Evolutionary conservation across 2,797 vertebrate species (phyloP), one percentile per base, ranked within the genome.

Genomic region (Stomatorhinus walkeri): DNA sequence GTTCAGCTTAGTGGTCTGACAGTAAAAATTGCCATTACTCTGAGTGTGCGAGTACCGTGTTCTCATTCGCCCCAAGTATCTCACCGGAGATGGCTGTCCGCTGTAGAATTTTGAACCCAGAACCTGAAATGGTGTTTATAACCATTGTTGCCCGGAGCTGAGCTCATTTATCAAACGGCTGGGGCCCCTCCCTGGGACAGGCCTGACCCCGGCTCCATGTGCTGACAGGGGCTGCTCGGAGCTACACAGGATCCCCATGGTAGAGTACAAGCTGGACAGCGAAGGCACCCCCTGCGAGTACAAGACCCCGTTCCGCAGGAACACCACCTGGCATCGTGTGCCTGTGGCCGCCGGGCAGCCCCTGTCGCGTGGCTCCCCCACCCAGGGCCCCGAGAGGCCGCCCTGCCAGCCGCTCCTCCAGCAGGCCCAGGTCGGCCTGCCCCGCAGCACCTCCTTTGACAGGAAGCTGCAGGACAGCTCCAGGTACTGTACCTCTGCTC

Each of bases 181-280:
- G 36, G 72, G 40, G 19, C 81, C 19, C 46, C n/a, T 84, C 81
- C 46, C 19, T 48, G 19, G 46, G 46, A 22, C 72, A 43, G 72
- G 36, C 72, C 81, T 86, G 88, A 72, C n/a, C 10, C 76, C n/a
- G 6, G 4, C 48, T 40, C 22, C n/a, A 5, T 36, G 36, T 54
- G 22, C 76, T 89, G 24, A 81, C 94, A 99, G 98, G 94, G 98
- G 98, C 89, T 99, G 97, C 92, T 99, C 98, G 0, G 98, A 99
- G 94, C 97, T 99, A 52, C 99, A 98, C 94, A 96, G 98, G 89
- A 98, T 99, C 89, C 98, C 98, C 88, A 97, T 99, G 98, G 98
- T 99, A 90, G 98, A 99, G 93, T 99, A 99, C 93, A 99, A 99
- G 92, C 96, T 99, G 24, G 98, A 99, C 96, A 99, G 97, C 0